Base-by-base conservation (phyloP, 2,888 invertebrate species). In the Eupithecia insigniata region DNA sequence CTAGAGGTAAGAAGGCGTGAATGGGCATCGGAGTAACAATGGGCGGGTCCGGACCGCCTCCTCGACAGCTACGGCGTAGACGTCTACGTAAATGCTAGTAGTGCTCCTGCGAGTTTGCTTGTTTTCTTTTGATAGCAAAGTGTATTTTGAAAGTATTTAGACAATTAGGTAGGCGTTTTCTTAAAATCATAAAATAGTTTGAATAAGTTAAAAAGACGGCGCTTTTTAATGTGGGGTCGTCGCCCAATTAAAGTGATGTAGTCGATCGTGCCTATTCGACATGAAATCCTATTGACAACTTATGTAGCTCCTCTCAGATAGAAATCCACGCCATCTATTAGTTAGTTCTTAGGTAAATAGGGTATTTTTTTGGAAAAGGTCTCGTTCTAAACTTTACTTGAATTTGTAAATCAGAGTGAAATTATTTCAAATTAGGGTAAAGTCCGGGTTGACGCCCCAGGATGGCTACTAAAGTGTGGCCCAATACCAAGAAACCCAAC, bases 51-150 rank as follows among this genome's bases (percentile, higher is more conserved):
- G 71, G 55, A 69, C 71, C 73, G 75, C 76, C 77, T 73, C 62
- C 70, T 78, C 84, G 85, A 85, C 85, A 76, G 79, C 87, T 87
- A 89, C 88, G 88, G 34, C 88, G 87, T 89, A 89, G 87, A 71
- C 58, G 71, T 71, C 74, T 74, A 74, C 74, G 71, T 64, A 67
- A 51, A 26, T 62, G 43, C 36, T 70, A 62, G 18, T 60, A 14
- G 28, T 18, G 30, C 18, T 28, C 8, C 16, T 18, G 60, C 16
- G 60, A 60, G 18, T 30, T 60, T 8, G 60, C 28, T 18, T 30
- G 60, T 30, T 30, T 60, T 18, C 12, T 26, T 55, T 26, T 55
- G 22, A 10, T 22, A n/a, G 4, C 22, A 1, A 10, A 10, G 12
- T 22, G 2, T 51, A 26, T 55, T 1, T 55, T 51, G 12, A 22